Base-by-base conservation (phyloP, 1,140 invertebrate genomes). In the Belonocnema kinseyi region DNA sequence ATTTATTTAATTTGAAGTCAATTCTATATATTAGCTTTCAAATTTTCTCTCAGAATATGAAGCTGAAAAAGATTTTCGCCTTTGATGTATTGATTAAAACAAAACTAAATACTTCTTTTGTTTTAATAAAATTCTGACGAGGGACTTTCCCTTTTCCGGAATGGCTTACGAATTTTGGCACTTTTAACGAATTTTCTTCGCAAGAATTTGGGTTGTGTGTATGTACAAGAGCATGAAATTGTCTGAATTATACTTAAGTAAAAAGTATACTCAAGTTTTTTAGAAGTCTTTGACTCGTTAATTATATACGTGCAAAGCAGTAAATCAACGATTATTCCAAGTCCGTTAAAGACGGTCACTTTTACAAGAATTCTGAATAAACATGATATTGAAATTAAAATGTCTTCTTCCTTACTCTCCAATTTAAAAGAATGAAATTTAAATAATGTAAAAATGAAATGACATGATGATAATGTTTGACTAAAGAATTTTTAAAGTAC, bases 311-410 rank as follows among this genome's bases (percentile, higher is more conserved):
- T 10, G 19, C 26, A 58, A 58, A 58, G 26, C 8, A 66, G 46
- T 40, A 16, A 40, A 66, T 26, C 3, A 26, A 33, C 33, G 33
- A 66, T 40, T 66, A 66, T 46, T 40, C 61, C 5, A 66, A 40
- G 61, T 46, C 10, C 40, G 40, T 46, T 13, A 66, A 66, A 66
- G 61, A 16, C 40, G 7, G 8, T 0, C 5, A 0, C 40, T 66
- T 66, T 66, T 40, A 33, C 33, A 66, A 66, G 13, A 16, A 66
- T 66, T 66, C 14, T 26, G 33, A 66, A 66, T 66, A 66, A 66
- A 46, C 11, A 46, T 46, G 40, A 33, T 66, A 66, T 66, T 66
- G 14, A 40, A 46, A 66, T 66, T 66, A 10, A n/a, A 58, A 14
- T 26, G 3, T 58, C 3, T 21, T 16, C 16, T 66, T 4, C 16